Evolutionary conservation across 2,113 vertebrate genomes (phyloP).

Genomic region (Eublepharis macularius): DNA sequence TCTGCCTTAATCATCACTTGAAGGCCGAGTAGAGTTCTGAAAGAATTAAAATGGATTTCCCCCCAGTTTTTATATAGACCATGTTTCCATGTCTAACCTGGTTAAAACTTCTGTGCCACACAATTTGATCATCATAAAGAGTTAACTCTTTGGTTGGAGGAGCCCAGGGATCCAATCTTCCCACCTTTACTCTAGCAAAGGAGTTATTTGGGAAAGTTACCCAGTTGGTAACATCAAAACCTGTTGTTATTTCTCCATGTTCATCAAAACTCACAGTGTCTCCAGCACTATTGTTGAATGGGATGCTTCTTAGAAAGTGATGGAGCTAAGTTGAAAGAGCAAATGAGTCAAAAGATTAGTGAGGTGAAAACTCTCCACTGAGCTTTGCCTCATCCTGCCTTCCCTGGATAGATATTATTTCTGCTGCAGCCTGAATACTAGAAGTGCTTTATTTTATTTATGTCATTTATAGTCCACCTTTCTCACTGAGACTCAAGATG

Average conservation of each 20-base stretch:
- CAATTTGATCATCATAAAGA: not conserved
- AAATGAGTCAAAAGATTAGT: not conserved
- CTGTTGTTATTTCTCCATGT: not conserved
- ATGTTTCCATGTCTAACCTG: not conserved
- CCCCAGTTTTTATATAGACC: too few species aligned
- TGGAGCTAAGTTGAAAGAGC: not conserved
- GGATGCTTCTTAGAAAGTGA: not conserved
- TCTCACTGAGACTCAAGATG: too few species aligned
- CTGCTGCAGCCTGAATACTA: too few species aligned
- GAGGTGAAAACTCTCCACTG: not conserved
- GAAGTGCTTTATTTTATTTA: too few species aligned
- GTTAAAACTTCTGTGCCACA: not conserved
- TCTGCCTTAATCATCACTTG: too few species aligned
- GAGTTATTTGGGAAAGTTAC: slow-evolving; percentile 2
- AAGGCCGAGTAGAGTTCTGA: too few species aligned
- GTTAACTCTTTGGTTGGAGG: not conserved
- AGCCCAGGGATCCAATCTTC: not conserved
- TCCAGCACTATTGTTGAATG: slow-evolving; percentile 10
- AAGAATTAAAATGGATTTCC: too few species aligned
- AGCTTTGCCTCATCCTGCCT: not conserved
- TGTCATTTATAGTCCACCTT: too few species aligned
- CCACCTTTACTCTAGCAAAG: not conserved
- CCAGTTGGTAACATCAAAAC: slow-evolving; percentile 13
- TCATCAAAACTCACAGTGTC: not conserved
- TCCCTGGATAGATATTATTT: not conserved